Percentiles rank a stretch among this genome's conserved stretches.
Conservation (phyloP, 2,797 vertebrate species). For the Odontamblyopus rebecca region DNA sequence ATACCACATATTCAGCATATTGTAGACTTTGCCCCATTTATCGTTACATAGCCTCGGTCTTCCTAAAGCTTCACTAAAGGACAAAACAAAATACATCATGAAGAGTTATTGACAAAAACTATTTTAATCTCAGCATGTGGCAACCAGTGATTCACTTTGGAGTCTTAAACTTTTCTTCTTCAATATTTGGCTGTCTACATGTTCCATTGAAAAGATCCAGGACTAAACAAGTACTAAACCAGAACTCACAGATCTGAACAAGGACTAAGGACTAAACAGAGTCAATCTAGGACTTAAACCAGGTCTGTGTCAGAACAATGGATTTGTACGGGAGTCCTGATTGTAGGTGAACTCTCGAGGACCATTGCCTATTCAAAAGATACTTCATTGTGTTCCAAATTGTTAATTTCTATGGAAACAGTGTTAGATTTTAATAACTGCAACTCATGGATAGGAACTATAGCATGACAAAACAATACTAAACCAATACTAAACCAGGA, state of each 20-base stretch:
- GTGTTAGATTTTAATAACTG: too few relatives aligned
- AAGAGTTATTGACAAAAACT: not conserved
- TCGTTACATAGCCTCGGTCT: not conserved
- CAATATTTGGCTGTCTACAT: not conserved
- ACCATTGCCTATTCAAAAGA: too few relatives aligned
- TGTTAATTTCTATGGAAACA: too few relatives aligned
- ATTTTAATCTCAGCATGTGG: slow-evolving; percentile 4
- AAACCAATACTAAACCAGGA: not conserved
- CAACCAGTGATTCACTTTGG: not conserved
- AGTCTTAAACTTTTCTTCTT: not conserved
- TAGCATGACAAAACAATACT: too few relatives aligned
- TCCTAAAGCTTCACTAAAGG: not conserved
- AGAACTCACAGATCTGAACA: not conserved
- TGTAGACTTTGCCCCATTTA: not conserved
- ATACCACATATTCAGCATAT: not conserved
- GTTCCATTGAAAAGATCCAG: not conserved
- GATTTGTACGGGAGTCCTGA: too few relatives aligned
- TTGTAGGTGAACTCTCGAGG: too few relatives aligned
- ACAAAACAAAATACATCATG: not conserved
- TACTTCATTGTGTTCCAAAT: too few relatives aligned
- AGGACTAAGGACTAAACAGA: not conserved
- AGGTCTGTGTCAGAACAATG: not conserved
- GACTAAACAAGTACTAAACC: not conserved
- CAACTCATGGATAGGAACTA: too few relatives aligned
- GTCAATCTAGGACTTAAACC: not conserved